These are phyloP conservation scores for Mimachlamys varia DNA, from an alignment of 2,888 invertebrate species.

Conservation along the genomic window DNA sequence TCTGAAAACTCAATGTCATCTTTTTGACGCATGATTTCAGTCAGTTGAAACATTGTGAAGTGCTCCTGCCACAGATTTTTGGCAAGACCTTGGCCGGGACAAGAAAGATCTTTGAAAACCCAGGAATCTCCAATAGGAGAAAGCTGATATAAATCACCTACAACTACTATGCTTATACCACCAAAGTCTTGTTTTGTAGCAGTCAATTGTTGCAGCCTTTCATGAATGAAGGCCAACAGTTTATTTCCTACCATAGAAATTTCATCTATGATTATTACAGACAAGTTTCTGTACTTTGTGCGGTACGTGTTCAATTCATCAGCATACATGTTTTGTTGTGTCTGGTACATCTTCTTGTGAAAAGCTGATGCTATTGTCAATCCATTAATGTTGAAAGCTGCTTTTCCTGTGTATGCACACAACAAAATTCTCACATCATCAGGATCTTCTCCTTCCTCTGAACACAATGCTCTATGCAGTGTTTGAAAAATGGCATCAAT, in stretches of 20 bases:
- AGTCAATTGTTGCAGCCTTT: slow-evolving; percentile 56
- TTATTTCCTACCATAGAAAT: slow-evolving; percentile 59
- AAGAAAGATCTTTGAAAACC: slow-evolving; percentile 56
- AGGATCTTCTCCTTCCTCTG: slow-evolving; percentile 54
- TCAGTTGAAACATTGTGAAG: slow-evolving; percentile 57
- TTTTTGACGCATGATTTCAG: slow-evolving; percentile 59
- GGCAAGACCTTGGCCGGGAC: slow-evolving; percentile 49
- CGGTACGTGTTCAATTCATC: slow-evolving; percentile 57
- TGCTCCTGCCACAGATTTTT: slow-evolving; percentile 58
- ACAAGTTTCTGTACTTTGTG: slow-evolving; percentile 56
- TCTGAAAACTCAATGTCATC: slow-evolving; percentile 58
- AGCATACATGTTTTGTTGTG: slow-evolving; percentile 48
- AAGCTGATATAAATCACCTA: slow-evolving; percentile 61
- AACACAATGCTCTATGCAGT: slow-evolving; percentile 50
- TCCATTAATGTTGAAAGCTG: slow-evolving; percentile 56
- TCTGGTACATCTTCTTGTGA: slow-evolving; percentile 49
- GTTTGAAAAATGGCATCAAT: slow-evolving; percentile 56
- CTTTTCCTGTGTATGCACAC: slow-evolving; percentile 57
- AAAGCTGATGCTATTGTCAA: slow-evolving; percentile 55
- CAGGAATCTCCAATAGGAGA: slow-evolving; percentile 56
- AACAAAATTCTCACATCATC: slow-evolving; percentile 54
- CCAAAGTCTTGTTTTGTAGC: slow-evolving; percentile 57
- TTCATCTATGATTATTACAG: slow-evolving; percentile 59
- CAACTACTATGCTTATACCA: slow-evolving; percentile 58
- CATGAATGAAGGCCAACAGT: slow-evolving; percentile 53